phyloP scores from a whole-genome alignment of 2,888 invertebrate genomes.

The Leucania comma region DNA sequence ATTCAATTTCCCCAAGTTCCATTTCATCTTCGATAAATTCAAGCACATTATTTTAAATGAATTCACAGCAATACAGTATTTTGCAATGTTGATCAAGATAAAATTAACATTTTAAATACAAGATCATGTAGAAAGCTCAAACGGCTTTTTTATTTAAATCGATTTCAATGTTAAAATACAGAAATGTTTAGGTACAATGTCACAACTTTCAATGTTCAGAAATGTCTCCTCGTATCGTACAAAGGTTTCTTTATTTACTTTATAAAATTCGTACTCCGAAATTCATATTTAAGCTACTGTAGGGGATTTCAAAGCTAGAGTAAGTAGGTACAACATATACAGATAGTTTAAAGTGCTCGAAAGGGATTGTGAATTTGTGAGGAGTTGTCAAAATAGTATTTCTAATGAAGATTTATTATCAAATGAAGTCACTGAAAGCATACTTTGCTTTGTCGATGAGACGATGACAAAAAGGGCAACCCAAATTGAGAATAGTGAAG shows the following conservation, averaged over 20 bases:
- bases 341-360: background rate
- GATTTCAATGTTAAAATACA: constrained; percentile 37
- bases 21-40: constrained; percentile 36
- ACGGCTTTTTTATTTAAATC: constrained; percentile 40
- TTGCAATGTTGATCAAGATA: constrained; percentile 53
- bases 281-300: background rate
- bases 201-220: constrained; percentile 32
- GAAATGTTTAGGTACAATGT: constrained; percentile 22
- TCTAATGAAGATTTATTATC: constrained; percentile 29
- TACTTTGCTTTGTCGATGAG: constrained; percentile 5
- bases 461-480: constrained; percentile 23
- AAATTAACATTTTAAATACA: constrained; percentile 46
- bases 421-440: constrained; percentile 12
- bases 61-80: constrained; percentile 32
- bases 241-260: background rate
- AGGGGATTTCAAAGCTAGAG: background rate
- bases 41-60: constrained; percentile 29
- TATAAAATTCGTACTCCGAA: background rate
- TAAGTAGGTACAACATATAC: no score
- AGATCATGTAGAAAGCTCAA: constrained; percentile 40
- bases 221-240: background rate
- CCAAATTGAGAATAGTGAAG: constrained; percentile 12
- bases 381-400: constrained; percentile 3
- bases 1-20: constrained; percentile 50
- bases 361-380: background rate